Percentiles rank a stretch among this genome's conserved stretches.
These are phyloP conservation scores for Drosophila baimaii DNA, from an alignment of 1,140 invertebrate species.

Conservation along the genomic window DNA sequence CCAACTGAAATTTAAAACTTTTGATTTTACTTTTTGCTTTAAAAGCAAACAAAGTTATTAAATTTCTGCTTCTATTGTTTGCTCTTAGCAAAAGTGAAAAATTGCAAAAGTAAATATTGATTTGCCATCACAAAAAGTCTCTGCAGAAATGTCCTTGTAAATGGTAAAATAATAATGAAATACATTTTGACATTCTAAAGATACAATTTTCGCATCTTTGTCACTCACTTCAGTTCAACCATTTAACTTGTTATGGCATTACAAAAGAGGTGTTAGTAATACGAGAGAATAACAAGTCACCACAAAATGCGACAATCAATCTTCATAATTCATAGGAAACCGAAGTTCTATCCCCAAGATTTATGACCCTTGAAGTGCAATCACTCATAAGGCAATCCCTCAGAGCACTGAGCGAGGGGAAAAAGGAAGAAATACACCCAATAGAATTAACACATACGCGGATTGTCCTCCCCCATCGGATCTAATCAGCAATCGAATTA, in stretches of 20 bases:
- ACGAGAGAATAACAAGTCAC: slow-evolving; percentile 41
- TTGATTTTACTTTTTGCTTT: not conserved
- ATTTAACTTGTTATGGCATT: slow-evolving; percentile 37
- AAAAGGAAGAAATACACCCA: slow-evolving; percentile 34
- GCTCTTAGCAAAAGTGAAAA: not conserved
- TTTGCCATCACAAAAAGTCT: not conserved
- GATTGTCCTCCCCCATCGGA: slow-evolving; percentile 41
- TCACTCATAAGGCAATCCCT: slow-evolving; percentile 49
- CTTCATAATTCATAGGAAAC: slow-evolving; percentile 36
- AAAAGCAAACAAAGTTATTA: not conserved
- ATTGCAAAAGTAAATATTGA: not conserved
- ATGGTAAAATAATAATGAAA: not conserved
- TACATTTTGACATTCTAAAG: not conserved
- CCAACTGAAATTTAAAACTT: not conserved
- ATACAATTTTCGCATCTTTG: slow-evolving; percentile 9
- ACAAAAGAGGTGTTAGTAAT: slow-evolving; percentile 50
- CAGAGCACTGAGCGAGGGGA: not conserved
- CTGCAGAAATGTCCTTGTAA: not conserved
- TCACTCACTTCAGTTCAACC: not conserved
- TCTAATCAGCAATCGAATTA: slow-evolving; percentile 54
- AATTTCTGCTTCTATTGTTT: not conserved
- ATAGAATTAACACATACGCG: slow-evolving; percentile 51
- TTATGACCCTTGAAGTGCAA: slow-evolving; percentile 46
- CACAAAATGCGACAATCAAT: slow-evolving; percentile 46
- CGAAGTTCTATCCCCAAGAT: slow-evolving; percentile 33